Evolutionary conservation across 2,888 invertebrate species (phyloP).

Genomic region (Aspidiotus rigidus): DNA sequence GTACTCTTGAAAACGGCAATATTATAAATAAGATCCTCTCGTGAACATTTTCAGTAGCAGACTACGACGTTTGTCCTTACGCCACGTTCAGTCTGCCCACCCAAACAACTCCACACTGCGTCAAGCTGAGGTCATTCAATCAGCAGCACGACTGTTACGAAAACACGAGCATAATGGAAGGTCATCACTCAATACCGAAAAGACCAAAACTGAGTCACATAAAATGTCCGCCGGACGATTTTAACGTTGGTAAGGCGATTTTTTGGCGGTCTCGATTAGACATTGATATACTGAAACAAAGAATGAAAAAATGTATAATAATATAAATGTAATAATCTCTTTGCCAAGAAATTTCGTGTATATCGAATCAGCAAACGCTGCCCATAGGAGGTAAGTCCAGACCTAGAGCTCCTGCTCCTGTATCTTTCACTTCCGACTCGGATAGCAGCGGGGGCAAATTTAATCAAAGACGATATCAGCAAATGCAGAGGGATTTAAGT

Average conservation of each 20-base stretch:
- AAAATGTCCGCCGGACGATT: conserved; percentile 41
- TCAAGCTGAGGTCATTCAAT: conserved; percentile 42
- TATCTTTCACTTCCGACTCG: conserved; percentile 21
- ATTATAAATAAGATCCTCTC: background rate
- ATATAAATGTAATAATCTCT: background rate
- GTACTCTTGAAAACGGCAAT: background rate
- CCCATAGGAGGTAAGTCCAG: conserved; percentile 37
- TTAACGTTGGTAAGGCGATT: conserved; percentile 39
- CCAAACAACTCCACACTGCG: conserved; percentile 39
- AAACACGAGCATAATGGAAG: conserved; percentile 34
- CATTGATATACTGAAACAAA: background rate
- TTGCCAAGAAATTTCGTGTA: conserved; percentile 42
- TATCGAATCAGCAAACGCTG: conserved; percentile 43
- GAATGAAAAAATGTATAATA: background rate
- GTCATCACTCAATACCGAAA: conserved; percentile 36
- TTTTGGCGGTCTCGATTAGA: background rate
- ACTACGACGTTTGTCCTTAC: conserved; percentile 44
- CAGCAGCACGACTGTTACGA: conserved; percentile 42
- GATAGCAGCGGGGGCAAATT: conserved; percentile 26
- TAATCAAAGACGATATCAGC: conserved; percentile 22
- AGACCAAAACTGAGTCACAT: conserved; percentile 39
- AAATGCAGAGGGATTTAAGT: conserved; percentile 21
- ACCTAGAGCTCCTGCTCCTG: conserved; percentile 1
- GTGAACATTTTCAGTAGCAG: conserved; percentile 24
- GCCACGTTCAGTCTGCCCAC: conserved; percentile 43